phyloP scores from a whole-genome alignment of 2,113 vertebrate species.

The Atherinomorus stipes region DNA sequence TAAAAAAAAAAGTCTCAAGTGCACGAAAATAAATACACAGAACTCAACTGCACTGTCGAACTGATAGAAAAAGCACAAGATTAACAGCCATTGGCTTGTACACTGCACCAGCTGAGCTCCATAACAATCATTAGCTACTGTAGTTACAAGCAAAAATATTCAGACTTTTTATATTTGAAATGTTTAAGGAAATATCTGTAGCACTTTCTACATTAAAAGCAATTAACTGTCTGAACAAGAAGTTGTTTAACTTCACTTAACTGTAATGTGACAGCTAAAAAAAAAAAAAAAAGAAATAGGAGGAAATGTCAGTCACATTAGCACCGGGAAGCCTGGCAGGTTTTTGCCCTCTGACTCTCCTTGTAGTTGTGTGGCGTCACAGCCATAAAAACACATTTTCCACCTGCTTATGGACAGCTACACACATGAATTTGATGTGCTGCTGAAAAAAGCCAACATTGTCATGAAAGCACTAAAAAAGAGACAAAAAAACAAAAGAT shows the following conservation, averaged over 20 bases:
- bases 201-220: not conserved
- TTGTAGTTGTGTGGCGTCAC: too few relatives aligned
- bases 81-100: not conserved
- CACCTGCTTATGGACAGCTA: too few relatives aligned
- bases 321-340: too few relatives aligned
- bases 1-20: conserved; percentile 18
- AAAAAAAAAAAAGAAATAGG: not conserved
- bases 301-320: too few relatives aligned
- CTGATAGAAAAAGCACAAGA: conserved; percentile 17
- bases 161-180: not conserved
- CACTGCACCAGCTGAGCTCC: conserved; percentile 10
- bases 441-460: too few relatives aligned
- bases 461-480: too few relatives aligned
- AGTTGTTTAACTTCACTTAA: conserved; percentile 4
- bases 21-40: conserved; percentile 40
- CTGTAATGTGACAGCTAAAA: conserved; percentile 6
- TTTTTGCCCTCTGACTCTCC: too few relatives aligned
- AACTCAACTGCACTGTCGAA: not conserved
- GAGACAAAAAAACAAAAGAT: too few relatives aligned
- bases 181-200: not conserved
- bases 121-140: not conserved
- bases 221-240: not conserved
- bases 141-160: not conserved
- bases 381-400: too few relatives aligned
- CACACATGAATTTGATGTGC: too few relatives aligned